Base-by-base conservation (phyloP, 2,888 invertebrate genomes). In the Neoaliturus tenellus region DNA sequence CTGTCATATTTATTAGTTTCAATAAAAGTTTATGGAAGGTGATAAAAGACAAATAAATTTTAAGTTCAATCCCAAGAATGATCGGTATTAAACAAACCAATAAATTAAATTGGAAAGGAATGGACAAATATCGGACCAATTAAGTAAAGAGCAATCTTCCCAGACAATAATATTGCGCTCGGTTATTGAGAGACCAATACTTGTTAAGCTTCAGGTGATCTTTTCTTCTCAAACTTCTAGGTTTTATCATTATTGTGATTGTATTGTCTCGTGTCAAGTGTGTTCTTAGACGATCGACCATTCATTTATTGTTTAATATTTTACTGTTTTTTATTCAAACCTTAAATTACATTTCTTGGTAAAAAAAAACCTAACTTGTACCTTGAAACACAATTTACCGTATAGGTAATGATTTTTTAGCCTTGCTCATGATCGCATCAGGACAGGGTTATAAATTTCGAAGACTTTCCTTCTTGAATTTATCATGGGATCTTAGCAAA, bases 401-500 rank as follows among this genome's bases (percentile, higher is more conserved):
- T 10, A 41, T n/a, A n/a, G n/a, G n/a, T n/a, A n/a, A n/a, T n/a
- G n/a, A n/a, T n/a, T n/a, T n/a, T n/a, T n/a, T n/a, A n/a, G n/a
- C n/a, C n/a, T n/a, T n/a, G n/a, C n/a, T n/a, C n/a, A 14, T 44
- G 23, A 55, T 55, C 55, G 25, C 55, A 20, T 5, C 3, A 25
- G 44, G 44, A 44, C 44, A 44, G 17, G 14, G 17, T 44, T 55
- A 12, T 23, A 55, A 20, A 25, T 55, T 55, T 55, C 55, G 2
- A 23, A 23, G 55, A 20, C 20, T 25, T 20, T 55, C 23, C 55
- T 55, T 55, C 62, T 4, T 62, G 62, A 62, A 62, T 62, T 62
- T 62, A 62, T 62, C 62, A 62, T 62, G 31, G 3, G 62, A 62
- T 62, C 62, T 62, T 62, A 62, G 62, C 62, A 17, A 62, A 62